Conservation (phyloP, 2,113 vertebrate species). For the Sinocyclocheilus maitianheensis region DNA sequence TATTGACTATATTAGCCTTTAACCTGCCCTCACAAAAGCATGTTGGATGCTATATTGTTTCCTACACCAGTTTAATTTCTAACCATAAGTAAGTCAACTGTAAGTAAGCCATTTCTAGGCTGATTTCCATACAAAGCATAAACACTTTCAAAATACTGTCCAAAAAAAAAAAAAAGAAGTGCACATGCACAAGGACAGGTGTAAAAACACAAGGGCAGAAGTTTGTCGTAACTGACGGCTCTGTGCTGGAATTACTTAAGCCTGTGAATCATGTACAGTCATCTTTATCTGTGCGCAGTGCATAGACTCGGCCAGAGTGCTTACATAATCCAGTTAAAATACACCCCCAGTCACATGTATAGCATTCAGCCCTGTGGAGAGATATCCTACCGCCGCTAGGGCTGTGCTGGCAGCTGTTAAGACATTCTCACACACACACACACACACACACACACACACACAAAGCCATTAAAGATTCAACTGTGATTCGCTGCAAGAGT, state of each 20-base stretch:
- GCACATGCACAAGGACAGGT: background rate
- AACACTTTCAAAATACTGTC: background rate
- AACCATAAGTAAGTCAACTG: background rate
- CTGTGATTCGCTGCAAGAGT: constrained; percentile 67
- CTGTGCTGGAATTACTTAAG: constrained; percentile 66
- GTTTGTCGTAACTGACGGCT: constrained; percentile 35
- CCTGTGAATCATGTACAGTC: constrained; percentile 71
- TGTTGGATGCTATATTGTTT: background rate
- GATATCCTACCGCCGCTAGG: constrained; percentile 73
- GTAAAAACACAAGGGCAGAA: background rate
- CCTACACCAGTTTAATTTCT: background rate
- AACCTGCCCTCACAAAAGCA: too few relatives aligned
- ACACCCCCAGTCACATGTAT: constrained; percentile 78
- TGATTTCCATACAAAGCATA: background rate
- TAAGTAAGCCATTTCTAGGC: background rate
- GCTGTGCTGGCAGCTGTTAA: constrained; percentile 73
- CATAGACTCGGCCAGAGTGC: constrained; percentile 69
- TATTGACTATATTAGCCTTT: too few relatives aligned
- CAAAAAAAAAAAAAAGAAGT: background rate
- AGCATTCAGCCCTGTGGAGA: constrained; percentile 73
- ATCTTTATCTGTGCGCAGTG: constrained; percentile 69
- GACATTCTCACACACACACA: constrained; percentile 61
- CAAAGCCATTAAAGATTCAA: constrained; percentile 65
- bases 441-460: constrained; percentile 47
- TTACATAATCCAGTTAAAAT: constrained; percentile 83